Conservation (phyloP, 2,888 invertebrate genomes). For the Drosophila prolongata region DNA sequence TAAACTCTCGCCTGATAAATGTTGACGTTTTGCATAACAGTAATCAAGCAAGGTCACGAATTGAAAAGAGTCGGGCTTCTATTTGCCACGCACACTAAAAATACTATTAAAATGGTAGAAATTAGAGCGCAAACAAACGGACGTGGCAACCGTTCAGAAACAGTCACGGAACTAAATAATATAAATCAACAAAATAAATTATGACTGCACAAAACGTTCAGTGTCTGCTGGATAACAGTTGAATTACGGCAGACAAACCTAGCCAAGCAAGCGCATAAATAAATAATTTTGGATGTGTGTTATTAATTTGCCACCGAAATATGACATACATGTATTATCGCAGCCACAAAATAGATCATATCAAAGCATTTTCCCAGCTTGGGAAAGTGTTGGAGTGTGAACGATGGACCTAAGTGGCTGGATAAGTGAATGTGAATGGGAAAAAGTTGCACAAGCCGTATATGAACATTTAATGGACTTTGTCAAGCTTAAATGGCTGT, state of each 20-base stretch:
- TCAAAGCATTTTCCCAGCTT: slow-evolving; percentile 1
- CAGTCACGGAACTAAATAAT: slow-evolving; percentile 42
- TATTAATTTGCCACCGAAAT: slow-evolving; percentile 35
- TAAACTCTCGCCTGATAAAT: slow-evolving; percentile 18
- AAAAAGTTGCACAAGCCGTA: slow-evolving; percentile 23
- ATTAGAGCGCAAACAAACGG: slow-evolving; percentile 10
- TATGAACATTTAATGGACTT: slow-evolving; percentile 39
- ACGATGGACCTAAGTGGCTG: slow-evolving; percentile 32
- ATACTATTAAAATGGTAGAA: background rate
- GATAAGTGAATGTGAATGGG: slow-evolving; percentile 41
- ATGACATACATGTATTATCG: slow-evolving; percentile 12
- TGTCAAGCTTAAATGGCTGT: slow-evolving; percentile 32
- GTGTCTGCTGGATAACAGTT: slow-evolving; percentile 21
- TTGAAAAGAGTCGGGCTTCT: background rate
- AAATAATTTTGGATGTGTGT: slow-evolving; percentile 10
- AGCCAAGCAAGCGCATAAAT: slow-evolving; percentile 20
- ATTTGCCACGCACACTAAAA: slow-evolving; percentile 25
- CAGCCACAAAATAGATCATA: slow-evolving; percentile 15
- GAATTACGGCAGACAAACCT: slow-evolving; percentile 8
- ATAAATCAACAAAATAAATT: slow-evolving; percentile 31
- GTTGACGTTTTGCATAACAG: slow-evolving; percentile 38
- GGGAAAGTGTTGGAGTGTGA: background rate
- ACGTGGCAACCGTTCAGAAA: slow-evolving; percentile 15
- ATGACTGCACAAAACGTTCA: slow-evolving; percentile 18
- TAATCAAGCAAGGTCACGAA: slow-evolving; percentile 37